Percentiles rank a stretch among this genome's conserved stretches.
Evolutionary conservation across 2,113 vertebrate genomes (phyloP).

Genomic region (Megatriorchis doriae): DNA sequence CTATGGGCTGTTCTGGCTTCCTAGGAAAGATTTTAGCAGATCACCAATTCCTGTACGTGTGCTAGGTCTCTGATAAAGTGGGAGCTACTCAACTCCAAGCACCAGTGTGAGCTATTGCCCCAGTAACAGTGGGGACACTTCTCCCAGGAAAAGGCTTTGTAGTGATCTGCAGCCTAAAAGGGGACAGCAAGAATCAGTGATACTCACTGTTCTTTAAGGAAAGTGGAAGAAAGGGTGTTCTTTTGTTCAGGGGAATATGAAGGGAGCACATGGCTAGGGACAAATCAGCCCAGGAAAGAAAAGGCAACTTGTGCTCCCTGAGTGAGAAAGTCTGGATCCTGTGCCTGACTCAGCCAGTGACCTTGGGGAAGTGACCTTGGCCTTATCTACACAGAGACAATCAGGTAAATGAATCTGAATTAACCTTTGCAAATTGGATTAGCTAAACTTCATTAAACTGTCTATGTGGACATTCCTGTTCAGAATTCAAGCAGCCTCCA

Average conservation of each 20-base stretch:
- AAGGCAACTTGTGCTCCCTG: not conserved
- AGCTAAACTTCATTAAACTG: conserved; percentile 57
- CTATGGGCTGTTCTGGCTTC: not conserved
- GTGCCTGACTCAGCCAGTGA: not conserved
- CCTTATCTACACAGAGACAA: conserved; percentile 40
- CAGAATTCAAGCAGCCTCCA: conserved; percentile 35
- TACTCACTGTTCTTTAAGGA: not conserved
- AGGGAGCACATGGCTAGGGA: not conserved
- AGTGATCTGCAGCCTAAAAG: not conserved
- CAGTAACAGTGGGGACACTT: not conserved
- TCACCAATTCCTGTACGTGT: not conserved
- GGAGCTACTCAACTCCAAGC: not conserved
- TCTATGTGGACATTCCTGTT: conserved; percentile 33
- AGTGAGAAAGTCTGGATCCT: not conserved
- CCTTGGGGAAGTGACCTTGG: conserved; percentile 22
- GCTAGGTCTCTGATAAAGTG: not conserved
- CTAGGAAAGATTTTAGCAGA: not conserved
- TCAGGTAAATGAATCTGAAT: conserved; percentile 51
- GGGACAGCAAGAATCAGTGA: not conserved
- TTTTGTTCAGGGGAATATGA: not conserved
- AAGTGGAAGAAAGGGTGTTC: not conserved
- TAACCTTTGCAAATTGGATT: conserved; percentile 59
- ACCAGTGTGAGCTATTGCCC: not conserved
- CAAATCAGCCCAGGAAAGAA: not conserved
- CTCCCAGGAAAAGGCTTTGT: not conserved